Percentiles rank a stretch among this genome's conserved stretches.
Conservation (phyloP, 2,113 vertebrate genomes). For the Sclerurus mexicanus region DNA sequence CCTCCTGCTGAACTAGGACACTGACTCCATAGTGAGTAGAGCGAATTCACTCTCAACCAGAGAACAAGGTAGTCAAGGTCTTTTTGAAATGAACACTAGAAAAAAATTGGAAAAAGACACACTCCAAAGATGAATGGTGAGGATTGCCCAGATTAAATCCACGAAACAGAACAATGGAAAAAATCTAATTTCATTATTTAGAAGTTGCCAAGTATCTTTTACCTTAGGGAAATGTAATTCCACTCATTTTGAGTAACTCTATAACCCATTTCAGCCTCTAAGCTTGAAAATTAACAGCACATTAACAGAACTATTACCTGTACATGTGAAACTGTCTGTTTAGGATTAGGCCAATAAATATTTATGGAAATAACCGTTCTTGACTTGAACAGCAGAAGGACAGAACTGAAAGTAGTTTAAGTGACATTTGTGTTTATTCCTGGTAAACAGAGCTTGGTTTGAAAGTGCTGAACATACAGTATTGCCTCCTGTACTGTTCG, state of each 20-base stretch:
- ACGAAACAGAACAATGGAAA: conserved; percentile 47
- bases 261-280: conserved; percentile 63
- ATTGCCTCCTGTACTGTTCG: conserved; percentile 7
- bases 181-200: conserved; percentile 63
- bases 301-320: conserved; percentile 61
- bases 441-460: conserved; percentile 62
- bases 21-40: not conserved
- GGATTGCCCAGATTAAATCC: conserved; percentile 46
- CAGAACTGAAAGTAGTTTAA: conserved; percentile 62
- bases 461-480: conserved; percentile 24
- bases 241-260: conserved; percentile 67
- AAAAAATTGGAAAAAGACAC: not conserved
- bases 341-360: conserved; percentile 71
- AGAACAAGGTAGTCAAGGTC: not conserved
- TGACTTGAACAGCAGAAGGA: conserved; percentile 63
- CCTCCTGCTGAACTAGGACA: no score
- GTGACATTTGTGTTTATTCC: conserved; percentile 60
- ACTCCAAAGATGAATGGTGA: conserved; percentile 21
- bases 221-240: conserved; percentile 62
- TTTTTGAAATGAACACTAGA: not conserved
- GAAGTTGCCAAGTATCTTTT: conserved; percentile 55
- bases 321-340: conserved; percentile 52
- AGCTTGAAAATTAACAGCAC: conserved; percentile 70
- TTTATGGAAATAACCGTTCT: conserved; percentile 65
- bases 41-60: not conserved